These are phyloP conservation scores for Myiopsitta monachus DNA, from an alignment of 2,113 vertebrate genomes.

Conservation along the genomic window DNA sequence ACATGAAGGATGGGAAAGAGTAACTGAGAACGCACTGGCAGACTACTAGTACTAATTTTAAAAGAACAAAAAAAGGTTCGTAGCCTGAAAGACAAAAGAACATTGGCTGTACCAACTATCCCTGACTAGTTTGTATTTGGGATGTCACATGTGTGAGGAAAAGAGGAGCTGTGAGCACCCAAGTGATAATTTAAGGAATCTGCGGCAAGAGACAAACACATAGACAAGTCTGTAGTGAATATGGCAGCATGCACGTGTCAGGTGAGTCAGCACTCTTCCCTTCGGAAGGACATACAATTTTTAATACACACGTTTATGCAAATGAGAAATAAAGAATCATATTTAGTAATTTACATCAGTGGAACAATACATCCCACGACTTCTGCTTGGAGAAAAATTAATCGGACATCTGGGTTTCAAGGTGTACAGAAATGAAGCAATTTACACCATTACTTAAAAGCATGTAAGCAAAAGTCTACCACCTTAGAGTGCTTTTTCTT, in stretches of 20 bases:
- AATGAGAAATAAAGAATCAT: not conserved
- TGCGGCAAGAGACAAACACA: not conserved
- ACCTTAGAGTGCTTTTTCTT: not conserved
- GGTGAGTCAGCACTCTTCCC: not conserved
- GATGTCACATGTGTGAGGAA: not conserved
- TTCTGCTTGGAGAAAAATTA: not conserved
- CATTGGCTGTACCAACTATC: not conserved
- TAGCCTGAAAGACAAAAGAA: not conserved
- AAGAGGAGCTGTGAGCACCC: not conserved
- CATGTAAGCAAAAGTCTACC: not conserved
- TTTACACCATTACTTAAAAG: not conserved
- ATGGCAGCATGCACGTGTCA: not conserved
- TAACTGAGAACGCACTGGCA: not conserved
- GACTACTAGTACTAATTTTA: not conserved
- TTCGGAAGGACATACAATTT: not conserved
- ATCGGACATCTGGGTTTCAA: not conserved
- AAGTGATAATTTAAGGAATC: not conserved
- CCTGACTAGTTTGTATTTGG: not conserved
- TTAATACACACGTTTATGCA: not conserved
- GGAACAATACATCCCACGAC: not conserved
- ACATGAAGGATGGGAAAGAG: accelerated
- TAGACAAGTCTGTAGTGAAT: not conserved
- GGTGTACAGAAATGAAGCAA: not conserved
- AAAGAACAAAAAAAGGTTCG: not conserved
- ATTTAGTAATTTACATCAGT: not conserved